These are phyloP conservation scores for Drosophila nebulosa DNA, from an alignment of 1,140 invertebrate genomes.

Conservation along the genomic window DNA sequence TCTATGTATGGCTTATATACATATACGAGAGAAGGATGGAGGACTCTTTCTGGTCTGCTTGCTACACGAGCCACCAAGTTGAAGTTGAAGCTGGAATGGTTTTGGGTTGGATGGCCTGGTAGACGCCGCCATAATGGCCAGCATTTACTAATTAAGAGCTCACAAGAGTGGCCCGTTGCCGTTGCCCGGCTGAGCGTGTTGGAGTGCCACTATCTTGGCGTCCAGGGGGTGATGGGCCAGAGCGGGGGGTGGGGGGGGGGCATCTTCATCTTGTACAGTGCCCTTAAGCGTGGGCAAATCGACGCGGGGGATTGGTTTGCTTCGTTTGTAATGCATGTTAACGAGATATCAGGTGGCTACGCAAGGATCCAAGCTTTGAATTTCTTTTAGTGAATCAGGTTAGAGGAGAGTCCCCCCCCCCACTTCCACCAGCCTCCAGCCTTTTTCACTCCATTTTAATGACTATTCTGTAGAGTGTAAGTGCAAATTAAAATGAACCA, in stretches of 20 bases:
- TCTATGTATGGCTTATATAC: constrained; percentile 65
- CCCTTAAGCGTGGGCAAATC: background rate
- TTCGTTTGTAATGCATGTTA: constrained; percentile 71
- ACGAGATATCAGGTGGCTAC: constrained; percentile 72
- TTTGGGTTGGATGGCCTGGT: background rate
- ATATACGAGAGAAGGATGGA: constrained; percentile 39
- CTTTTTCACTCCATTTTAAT: constrained; percentile 15
- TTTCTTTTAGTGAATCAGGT: constrained; percentile 8
- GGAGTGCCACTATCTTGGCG: constrained; percentile 47
- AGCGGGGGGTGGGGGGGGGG: too few species aligned
- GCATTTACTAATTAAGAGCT: constrained; percentile 77
- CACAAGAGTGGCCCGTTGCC: constrained; percentile 50
- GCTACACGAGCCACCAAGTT: constrained; percentile 39
- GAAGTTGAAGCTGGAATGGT: background rate
- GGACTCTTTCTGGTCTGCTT: constrained; percentile 48
- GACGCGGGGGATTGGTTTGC: constrained; percentile 33
- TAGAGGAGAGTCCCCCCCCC: background rate
- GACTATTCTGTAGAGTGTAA: background rate
- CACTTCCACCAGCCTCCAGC: background rate
- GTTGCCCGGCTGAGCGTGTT: constrained; percentile 53
- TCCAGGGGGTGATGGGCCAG: too few species aligned
- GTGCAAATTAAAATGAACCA: background rate
- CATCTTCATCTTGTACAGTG: constrained; percentile 1
- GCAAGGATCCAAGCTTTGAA: constrained; percentile 14
- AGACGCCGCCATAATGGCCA: constrained; percentile 68